These are phyloP conservation scores for Cacatua alba DNA, from an alignment of 2,113 vertebrate species.

Conservation along the genomic window DNA sequence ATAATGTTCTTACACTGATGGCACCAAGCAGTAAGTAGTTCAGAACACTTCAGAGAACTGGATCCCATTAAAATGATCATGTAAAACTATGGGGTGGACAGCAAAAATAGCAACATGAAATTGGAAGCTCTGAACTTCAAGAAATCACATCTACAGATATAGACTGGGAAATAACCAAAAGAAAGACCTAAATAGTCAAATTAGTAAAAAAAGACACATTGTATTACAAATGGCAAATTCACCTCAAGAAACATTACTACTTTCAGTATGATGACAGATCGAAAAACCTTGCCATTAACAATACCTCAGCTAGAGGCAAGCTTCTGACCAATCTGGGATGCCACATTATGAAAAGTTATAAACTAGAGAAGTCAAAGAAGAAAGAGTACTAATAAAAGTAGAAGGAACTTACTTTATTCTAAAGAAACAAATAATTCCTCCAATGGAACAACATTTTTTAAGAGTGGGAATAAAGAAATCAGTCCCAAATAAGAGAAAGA, in stretches of 20 bases:
- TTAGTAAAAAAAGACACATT: not conserved
- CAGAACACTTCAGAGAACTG: not conserved
- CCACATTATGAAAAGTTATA: accelerated
- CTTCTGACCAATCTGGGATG: not conserved
- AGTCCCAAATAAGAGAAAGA: not conserved
- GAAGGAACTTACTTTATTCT: not conserved
- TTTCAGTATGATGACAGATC: not conserved
- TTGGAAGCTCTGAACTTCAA: not conserved
- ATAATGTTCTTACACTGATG: not conserved
- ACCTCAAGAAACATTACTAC: not conserved
- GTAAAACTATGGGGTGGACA: not conserved
- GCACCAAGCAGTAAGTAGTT: not conserved
- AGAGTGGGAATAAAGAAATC: not conserved
- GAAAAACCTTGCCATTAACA: not conserved
- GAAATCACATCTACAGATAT: not conserved
- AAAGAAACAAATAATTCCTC: not conserved
- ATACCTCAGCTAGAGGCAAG: not conserved
- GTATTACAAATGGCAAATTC: not conserved
- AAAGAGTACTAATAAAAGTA: not conserved
- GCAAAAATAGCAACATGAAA: not conserved
- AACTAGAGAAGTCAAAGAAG: not conserved
- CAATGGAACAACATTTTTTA: not conserved
- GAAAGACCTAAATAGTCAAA: not conserved
- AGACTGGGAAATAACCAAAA: not conserved
- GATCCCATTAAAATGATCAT: not conserved